phyloP scores from a whole-genome alignment of 2,888 invertebrate species.

The Bellardia pandia region DNA sequence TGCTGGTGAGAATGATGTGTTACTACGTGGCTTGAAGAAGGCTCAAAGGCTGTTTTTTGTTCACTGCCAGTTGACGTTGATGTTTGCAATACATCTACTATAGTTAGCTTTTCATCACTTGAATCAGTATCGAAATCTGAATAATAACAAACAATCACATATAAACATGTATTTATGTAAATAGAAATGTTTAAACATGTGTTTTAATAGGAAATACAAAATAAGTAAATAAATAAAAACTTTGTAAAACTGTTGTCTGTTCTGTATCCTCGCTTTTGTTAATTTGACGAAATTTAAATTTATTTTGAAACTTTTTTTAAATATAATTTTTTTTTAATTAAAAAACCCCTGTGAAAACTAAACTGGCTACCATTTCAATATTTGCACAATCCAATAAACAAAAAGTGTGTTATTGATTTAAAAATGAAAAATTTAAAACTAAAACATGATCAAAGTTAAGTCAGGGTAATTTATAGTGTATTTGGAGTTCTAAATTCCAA shows the following conservation, averaged over 20 bases:
- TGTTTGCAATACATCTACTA: constrained; percentile 35
- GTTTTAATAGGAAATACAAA: not conserved
- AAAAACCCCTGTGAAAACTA: too few relatives aligned
- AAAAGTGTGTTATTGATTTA: too few relatives aligned
- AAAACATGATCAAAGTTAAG: too few relatives aligned
- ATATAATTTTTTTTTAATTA: too few relatives aligned
- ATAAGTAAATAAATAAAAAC: not conserved
- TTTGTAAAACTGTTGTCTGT: not conserved
- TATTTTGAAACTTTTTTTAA: too few relatives aligned
- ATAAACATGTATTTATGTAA: not conserved
- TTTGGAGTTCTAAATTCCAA: too few relatives aligned
- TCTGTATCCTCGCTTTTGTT: not conserved
- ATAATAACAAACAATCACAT: constrained; percentile 4
- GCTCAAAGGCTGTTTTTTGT: constrained; percentile 16
- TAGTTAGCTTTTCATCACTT: constrained; percentile 51
- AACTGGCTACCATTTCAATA: too few relatives aligned
- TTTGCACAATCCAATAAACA: too few relatives aligned
- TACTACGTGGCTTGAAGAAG: constrained; percentile 23
- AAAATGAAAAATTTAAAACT: too few relatives aligned
- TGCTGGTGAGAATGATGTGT: constrained; percentile 15
- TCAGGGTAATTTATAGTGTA: too few relatives aligned
- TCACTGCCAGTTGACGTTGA: constrained; percentile 22
- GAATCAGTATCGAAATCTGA: constrained; percentile 57
- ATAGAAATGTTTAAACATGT: not conserved
- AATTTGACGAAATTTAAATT: not conserved